Base-by-base conservation (phyloP, 2,888 invertebrate species). In the Leptopilina syphax region DNA sequence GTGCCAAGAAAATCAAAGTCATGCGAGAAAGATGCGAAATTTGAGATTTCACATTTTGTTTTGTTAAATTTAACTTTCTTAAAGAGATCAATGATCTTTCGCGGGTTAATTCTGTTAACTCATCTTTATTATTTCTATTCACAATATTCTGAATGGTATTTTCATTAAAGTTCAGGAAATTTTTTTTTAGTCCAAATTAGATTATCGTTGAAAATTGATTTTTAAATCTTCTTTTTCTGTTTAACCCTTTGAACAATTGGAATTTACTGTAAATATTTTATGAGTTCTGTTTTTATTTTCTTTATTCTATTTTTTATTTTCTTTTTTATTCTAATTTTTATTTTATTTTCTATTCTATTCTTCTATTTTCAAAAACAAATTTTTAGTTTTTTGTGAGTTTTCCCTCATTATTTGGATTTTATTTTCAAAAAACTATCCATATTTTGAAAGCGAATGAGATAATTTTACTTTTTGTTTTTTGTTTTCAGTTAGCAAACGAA, bases 1-100 rank as follows among this genome's bases (percentile, higher is more conserved):
- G 54, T 73, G 70, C 70, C 70, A 73, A 73, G 54, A 73, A 54
- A 73, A 70, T 54, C 7, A 54, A 24, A 70, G 70, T 34, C 34
- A 34, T 34, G 13, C n/a, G 57, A 10, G 57, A 60, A 60, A 6
- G 27, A 57, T 73, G 13, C 27, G 13, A 73, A 54, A 27, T 50
- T 4, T n/a, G 10, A n/a, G 50, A 57, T 27, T 34, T 34, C n/a
- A n/a, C 54, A 70, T 9, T 50, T 54, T 10, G 7, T 34, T 34
- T 50, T 57, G 54, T 57, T 70, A n/a, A 70, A 70, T 27, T 60
- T 70, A 57, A 70, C 27, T 70, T 70, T 70, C 54, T 70, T 27
- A 13, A 34, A n/a, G 50, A 70, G 70, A 50, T 70, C 70, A 70
- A 13, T 70, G 70, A 54, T 34, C 70, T 54, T 54, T 54, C 27